Conservation (phyloP, 2,113 vertebrate species). For the Epinephelus cyanopodus region DNA sequence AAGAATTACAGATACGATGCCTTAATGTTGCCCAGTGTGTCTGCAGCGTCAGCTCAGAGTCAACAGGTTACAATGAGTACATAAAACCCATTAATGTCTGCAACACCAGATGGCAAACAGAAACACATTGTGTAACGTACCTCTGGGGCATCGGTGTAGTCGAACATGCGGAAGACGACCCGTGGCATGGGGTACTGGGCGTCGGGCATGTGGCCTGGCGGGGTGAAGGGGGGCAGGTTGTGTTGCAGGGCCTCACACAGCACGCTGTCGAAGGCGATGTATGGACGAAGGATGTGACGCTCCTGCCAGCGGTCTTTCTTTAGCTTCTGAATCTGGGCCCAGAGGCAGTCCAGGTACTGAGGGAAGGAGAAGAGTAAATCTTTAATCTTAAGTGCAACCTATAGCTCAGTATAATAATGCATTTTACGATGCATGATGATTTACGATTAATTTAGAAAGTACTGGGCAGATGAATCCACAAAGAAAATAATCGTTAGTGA, state of each 20-base stretch:
- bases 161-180: constrained; percentile 97
- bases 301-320: constrained; percentile 99
- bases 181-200: constrained; percentile 93
- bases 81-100: neutral
- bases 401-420: no score
- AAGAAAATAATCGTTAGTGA: no score
- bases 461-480: no score
- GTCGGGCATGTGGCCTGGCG: constrained; percentile 93
- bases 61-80: no score
- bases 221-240: constrained; percentile 97
- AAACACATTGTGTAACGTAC: neutral
- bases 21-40: no score
- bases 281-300: constrained; percentile 95
- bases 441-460: no score
- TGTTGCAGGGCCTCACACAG: constrained; percentile 97
- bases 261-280: constrained; percentile 98
- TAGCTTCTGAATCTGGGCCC: constrained; percentile 97
- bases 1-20: no score
- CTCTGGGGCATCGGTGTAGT: constrained; percentile 99
- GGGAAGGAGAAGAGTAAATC: neutral
- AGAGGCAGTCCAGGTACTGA: constrained; percentile 99
- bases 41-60: no score
- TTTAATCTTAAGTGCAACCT: no score
- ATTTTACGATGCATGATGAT: no score
- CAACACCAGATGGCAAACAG: neutral